Base-by-base conservation (phyloP, 92 coral and sea anemone genomes). In the Hydrozoanthus gracilis region DNA sequence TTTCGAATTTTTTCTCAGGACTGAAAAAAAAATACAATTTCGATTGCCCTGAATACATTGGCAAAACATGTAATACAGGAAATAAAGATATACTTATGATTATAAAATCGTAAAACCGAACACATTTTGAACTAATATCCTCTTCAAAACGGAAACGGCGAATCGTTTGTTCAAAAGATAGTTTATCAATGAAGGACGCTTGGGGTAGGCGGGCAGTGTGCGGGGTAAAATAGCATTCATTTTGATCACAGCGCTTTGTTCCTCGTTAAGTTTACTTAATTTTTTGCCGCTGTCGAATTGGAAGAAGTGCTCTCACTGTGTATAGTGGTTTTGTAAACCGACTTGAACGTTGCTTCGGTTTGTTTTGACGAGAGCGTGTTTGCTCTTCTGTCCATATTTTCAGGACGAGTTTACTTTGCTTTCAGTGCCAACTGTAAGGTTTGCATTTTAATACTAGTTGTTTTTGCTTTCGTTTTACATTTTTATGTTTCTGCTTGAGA, bases 401-500 rank as follows among this genome's bases (percentile, higher is more conserved):
- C 39, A 27, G 18, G 69, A 17, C 46, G 74, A 65, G 73, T 80
- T 80, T 80, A 65, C 85, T 80, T 65, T 80, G 55, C 85, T 80
- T 54, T 80, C 58, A 27, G 71, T 78, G 51, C 82, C 82, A 71
- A 16, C 49, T 47, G 51, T 49, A 65, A 48, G 74, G 58, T 54
- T 83, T 66, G 52, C 55, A 47, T 58, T 82, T 35, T 58, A 50
- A 78, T 86, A 61, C 60, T 69, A 83, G 58, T 80, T 45, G 70
- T 71, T 77, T 92, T 73, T 88, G 82, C 87, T 83, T 90, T 86
- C 74, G 84, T 90, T 92, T 94, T 83, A 82, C 88, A 77, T 89
- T 91, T 90, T 92, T 90, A 49, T 84, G 76, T 90, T 54, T 68
- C 72, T 76, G 93, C 67, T 83, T 95, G 98, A 91, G 94, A 92